A percentile compares a stretch with the other conserved stretches of the same genome.
Evolutionary conservation across 1,140 invertebrate species (phyloP).

Genomic region (Riptortus pedestris): DNA sequence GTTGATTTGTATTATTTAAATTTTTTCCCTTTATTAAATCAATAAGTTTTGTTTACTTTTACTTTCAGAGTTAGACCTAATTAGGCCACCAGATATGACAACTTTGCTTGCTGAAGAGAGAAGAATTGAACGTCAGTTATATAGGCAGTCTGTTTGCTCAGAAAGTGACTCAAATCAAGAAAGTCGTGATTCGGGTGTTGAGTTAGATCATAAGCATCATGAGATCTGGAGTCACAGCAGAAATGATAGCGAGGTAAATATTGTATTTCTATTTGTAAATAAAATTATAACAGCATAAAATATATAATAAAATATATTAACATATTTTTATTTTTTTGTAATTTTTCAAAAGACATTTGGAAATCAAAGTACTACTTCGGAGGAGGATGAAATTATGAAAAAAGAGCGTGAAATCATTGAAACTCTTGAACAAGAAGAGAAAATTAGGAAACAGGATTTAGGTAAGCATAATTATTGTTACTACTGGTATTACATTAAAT

Average conservation of each 20-base stretch:
- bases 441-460: constrained; percentile 39
- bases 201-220: constrained; percentile 49
- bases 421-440: constrained; percentile 53
- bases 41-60: too few relatives aligned
- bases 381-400: constrained; percentile 59
- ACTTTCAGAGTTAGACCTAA: constrained; percentile 28
- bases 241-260: constrained; percentile 57
- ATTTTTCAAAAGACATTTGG: constrained; percentile 29
- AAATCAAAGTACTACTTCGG: constrained; percentile 44
- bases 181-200: constrained; percentile 64
- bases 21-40: too few relatives aligned
- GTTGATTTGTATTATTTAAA: too few relatives aligned
- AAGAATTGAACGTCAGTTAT: constrained; percentile 57
- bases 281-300: background rate
- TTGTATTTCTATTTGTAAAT: background rate
- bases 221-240: constrained; percentile 57
- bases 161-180: constrained; percentile 45
- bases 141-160: constrained; percentile 43
- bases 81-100: constrained; percentile 65
- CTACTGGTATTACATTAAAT: background rate
- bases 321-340: constrained; percentile 3
- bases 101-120: constrained; percentile 66
- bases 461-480: constrained; percentile 3
- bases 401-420: constrained; percentile 63
- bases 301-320: too few relatives aligned